A percentile compares a stretch with the other conserved stretches of the same genome.
phyloP scores from a whole-genome alignment of 2,797 vertebrate genomes.

The Cheracebus regulus region DNA sequence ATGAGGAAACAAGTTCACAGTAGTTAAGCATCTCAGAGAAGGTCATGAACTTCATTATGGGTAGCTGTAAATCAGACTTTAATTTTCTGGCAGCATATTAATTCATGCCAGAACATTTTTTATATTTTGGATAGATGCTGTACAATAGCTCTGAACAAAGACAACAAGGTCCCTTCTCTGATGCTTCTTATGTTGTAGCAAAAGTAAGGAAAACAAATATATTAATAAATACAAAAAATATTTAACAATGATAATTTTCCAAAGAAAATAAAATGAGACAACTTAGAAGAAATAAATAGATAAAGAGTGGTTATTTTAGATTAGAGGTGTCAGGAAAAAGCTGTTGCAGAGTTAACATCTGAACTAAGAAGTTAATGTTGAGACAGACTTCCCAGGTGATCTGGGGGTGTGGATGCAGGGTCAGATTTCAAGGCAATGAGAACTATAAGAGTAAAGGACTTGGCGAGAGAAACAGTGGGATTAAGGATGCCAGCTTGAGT shows the following conservation, averaged over 20 bases:
- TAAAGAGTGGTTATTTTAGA: background rate
- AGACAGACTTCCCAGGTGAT: background rate
- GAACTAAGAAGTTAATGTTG: background rate
- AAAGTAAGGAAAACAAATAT: background rate
- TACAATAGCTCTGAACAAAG: background rate
- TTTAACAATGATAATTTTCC: background rate
- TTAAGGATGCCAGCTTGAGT: background rate
- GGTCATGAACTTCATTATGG: background rate
- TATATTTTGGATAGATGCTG: background rate
- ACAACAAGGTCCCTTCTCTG: rapidly evolving
- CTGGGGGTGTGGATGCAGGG: rapidly evolving
- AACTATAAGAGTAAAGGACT: background rate
- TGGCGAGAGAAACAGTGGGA: background rate
- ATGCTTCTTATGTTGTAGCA: background rate
- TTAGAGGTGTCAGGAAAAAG: background rate
- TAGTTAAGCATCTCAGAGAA: background rate
- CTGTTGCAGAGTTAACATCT: background rate
- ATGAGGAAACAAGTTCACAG: background rate
- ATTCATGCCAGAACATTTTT: background rate
- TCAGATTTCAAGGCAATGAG: background rate
- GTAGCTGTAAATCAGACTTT: background rate
- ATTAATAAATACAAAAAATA: background rate
- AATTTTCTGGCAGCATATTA: background rate
- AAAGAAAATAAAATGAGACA: background rate
- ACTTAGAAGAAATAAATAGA: background rate